Conservation (phyloP, 2,113 vertebrate genomes). For the Pavo muticus region DNA sequence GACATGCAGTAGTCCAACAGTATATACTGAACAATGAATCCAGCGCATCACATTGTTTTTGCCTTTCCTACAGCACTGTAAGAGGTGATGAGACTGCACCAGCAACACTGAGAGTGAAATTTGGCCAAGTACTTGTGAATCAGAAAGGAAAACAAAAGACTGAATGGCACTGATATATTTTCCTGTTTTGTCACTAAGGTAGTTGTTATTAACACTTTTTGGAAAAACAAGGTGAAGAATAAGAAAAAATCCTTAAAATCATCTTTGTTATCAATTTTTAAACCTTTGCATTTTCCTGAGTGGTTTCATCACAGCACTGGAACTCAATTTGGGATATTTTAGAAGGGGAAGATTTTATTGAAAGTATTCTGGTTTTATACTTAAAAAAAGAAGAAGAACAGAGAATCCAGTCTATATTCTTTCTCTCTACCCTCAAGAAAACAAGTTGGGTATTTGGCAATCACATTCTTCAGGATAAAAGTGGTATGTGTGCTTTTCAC, state of each 20-base stretch:
- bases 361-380: conserved; percentile 4
- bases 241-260: neutral
- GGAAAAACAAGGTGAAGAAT: neutral
- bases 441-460: conserved; percentile 15
- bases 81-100: neutral
- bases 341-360: conserved; percentile 28
- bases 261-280: conserved; percentile 27
- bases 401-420: neutral
- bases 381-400: neutral
- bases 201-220: neutral
- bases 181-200: neutral
- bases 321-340: neutral
- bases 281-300: neutral
- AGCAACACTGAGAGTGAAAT: neutral
- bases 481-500: conserved; percentile 23
- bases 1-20: neutral
- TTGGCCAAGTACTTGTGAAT: neutral
- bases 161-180: neutral
- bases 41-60: accelerated
- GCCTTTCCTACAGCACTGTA: neutral
- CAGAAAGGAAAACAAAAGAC: neutral
- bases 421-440: conserved; percentile 22
- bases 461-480: conserved; percentile 54
- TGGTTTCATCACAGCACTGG: neutral
- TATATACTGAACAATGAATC: neutral